Conservation (phyloP, 2,888 invertebrate genomes). For the Caenorhabditis sp. region DNA sequence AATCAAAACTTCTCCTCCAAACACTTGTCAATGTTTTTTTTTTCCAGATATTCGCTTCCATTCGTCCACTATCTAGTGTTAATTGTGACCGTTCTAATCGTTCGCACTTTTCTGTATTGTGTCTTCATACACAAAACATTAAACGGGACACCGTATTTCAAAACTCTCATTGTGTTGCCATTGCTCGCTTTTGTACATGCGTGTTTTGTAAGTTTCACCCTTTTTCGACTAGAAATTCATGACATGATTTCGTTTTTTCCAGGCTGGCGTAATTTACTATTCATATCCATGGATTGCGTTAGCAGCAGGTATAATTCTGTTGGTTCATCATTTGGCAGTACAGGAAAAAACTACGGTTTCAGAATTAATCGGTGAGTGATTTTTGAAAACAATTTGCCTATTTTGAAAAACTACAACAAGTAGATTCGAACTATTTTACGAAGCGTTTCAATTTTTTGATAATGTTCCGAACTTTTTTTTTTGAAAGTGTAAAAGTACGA, state of each 20-base stretch:
- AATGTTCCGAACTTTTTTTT: no score
- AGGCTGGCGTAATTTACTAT: slow-evolving; percentile 63
- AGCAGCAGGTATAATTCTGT: slow-evolving; percentile 45
- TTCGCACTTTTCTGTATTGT: slow-evolving; percentile 55
- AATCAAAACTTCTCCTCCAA: no score
- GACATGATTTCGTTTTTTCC: slow-evolving; percentile 16
- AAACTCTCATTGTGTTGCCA: slow-evolving; percentile 60
- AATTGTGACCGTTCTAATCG: slow-evolving; percentile 47
- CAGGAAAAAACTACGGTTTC: slow-evolving; percentile 50
- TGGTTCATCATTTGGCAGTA: slow-evolving; percentile 57
- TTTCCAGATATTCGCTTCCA: slow-evolving; percentile 58
- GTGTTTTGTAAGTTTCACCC: slow-evolving; percentile 43
- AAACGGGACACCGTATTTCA: slow-evolving; percentile 55
- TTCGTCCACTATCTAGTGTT: slow-evolving; percentile 49
- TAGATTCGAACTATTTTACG: no score
- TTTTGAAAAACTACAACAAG: no score
- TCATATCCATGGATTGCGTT: slow-evolving; percentile 58
- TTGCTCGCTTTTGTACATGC: slow-evolving; percentile 57
- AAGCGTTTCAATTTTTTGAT: no score
- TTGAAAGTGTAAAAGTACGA: no score
- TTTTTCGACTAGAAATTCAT: neutral
- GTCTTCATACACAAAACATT: slow-evolving; percentile 28
- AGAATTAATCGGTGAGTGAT: slow-evolving; percentile 44
- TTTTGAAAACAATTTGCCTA: neutral
- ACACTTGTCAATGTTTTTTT: neutral